phyloP scores from a whole-genome alignment of 2,113 vertebrate species.

The Dasyornis broadbenti region DNA sequence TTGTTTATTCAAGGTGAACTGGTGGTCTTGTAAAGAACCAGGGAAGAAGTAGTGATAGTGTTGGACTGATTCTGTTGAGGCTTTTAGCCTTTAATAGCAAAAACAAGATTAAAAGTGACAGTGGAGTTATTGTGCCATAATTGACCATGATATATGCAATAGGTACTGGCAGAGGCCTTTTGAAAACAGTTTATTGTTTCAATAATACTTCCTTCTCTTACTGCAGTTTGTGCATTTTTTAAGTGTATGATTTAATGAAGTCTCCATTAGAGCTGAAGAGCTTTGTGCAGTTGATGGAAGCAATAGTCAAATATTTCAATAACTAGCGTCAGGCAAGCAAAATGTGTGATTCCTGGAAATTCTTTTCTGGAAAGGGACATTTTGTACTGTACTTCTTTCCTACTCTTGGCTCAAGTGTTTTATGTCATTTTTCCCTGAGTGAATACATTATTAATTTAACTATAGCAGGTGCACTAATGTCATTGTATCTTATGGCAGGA shows the following conservation, averaged over 20 bases:
- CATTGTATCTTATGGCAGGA: not conserved
- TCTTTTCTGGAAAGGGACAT: not conserved
- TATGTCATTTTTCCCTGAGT: not conserved
- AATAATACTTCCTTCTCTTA: not conserved
- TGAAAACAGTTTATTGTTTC: not conserved
- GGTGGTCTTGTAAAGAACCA: not conserved
- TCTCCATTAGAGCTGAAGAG: not conserved
- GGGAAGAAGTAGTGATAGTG: not conserved
- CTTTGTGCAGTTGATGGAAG: not conserved
- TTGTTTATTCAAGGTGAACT: not conserved
- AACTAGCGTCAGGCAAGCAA: not conserved
- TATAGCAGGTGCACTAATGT: not conserved
- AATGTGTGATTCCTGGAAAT: not conserved
- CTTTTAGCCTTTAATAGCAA: not conserved
- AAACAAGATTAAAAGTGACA: not conserved
- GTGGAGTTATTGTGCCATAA: not conserved
- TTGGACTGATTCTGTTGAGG: not conserved
- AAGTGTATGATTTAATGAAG: not conserved
- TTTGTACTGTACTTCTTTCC: not conserved
- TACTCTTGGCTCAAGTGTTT: not conserved
- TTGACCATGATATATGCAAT: not conserved
- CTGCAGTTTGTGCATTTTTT: not conserved
- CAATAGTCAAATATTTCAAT: not conserved
- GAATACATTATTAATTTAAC: not conserved
- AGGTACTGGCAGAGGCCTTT: not conserved